Evolutionary conservation across 1,140 invertebrate species (phyloP), one percentile per base, ranked within the genome.

Genomic region (Drosophila melanica): DNA sequence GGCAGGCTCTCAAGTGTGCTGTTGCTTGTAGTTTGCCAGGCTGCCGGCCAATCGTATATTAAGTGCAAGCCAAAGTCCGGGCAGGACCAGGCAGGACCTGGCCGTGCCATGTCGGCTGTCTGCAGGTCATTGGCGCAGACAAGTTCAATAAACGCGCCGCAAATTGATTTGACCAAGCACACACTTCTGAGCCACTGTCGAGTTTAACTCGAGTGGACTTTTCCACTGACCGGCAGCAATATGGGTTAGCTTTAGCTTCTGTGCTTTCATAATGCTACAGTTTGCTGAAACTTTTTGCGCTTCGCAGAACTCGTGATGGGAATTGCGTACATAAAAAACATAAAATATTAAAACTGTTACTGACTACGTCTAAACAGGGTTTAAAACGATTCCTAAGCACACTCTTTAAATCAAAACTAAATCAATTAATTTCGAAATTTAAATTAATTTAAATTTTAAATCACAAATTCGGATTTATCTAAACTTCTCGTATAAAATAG

Each of bases 111-210:
- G n/a, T 41, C 42, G 37, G 10, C 16, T 48, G 10, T 41, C 45
- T 33, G 45, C 55, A 69, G 59, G 20, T 60, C 62, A 62, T 59
- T 67, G 66, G 35, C 16, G n/a, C 65, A 63, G 72, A 62, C 79
- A 82, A 72, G 84, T 77, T 89, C 82, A 87, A 87, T 87, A 87
- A 87, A 82, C 77, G 82, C 73, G 74, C 58, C 76, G 53, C 65
- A 89, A 87, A 87, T 87, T 87, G 82, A 86, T 87, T 87, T 77
- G 82, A 79, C 75, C 77, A 65, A 87, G 75, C 50, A 65, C 50
- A 65, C 81, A 79, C 82, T 79, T 59, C 45, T 53, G 60, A 48
- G 41, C 59, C 64, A 27, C 59, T 68, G 51, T 47, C 54, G 59
- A 73, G 41, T 55, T 16, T 27, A 62, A 39, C 10, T 64, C 30